Evolutionary conservation across 1,140 invertebrate species (phyloP).

Genomic region (Eriosoma lanigerum): DNA sequence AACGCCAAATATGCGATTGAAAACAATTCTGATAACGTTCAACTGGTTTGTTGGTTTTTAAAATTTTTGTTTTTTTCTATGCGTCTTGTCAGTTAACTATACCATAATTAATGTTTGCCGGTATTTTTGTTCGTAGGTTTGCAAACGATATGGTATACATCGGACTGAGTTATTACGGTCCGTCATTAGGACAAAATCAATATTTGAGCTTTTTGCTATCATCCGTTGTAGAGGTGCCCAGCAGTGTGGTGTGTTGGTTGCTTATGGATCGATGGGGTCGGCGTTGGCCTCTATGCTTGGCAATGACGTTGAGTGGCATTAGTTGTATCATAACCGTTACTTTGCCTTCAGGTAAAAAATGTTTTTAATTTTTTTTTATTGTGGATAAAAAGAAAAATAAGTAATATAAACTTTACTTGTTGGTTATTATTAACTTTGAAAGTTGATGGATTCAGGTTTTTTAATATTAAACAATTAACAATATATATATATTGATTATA

Average conservation of each 20-base stretch:
- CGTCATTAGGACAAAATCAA: conserved; percentile 78
- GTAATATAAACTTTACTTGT: too few relatives aligned
- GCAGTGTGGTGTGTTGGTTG: conserved; percentile 79
- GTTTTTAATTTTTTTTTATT: too few relatives aligned
- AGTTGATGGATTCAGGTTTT: too few relatives aligned
- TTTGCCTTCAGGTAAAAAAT: conserved; percentile 67
- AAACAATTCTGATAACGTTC: conserved; percentile 65
- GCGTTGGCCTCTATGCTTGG: conserved; percentile 78
- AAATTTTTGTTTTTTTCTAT: too few relatives aligned
- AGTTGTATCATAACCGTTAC: conserved; percentile 80
- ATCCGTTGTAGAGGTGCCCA: conserved; percentile 80
- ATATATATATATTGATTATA: too few relatives aligned
- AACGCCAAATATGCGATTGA: conserved; percentile 83
- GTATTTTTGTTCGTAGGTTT: conserved; percentile 59
- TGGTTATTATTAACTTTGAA: too few relatives aligned
- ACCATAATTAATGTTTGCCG: neutral
- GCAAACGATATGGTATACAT: conserved; percentile 80
- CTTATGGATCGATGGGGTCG: conserved; percentile 82
- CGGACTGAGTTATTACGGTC: conserved; percentile 83
- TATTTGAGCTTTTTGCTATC: conserved; percentile 85
- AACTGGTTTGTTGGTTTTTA: conserved; percentile 62
- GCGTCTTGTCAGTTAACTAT: neutral
- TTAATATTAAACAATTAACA: too few relatives aligned
- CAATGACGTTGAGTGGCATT: conserved; percentile 79
- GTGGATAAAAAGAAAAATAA: too few relatives aligned